phyloP scores from a whole-genome alignment of 2,888 invertebrate species.

The Temnothorax unifasciatus region DNA sequence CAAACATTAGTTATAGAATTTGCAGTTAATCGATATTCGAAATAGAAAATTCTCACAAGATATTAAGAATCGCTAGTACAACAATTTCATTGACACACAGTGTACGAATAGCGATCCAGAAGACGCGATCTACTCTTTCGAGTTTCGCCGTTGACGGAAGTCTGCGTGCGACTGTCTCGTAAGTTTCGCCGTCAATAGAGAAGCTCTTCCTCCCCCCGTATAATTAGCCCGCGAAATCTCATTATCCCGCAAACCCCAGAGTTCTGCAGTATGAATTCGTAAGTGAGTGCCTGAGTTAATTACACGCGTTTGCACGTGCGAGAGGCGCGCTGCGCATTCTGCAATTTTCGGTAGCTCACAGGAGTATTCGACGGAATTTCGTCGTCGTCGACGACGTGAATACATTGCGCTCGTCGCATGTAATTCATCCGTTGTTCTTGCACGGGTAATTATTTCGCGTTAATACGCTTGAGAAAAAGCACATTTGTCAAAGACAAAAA shows the following conservation, averaged over 20 bases:
- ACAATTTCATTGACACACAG: background rate
- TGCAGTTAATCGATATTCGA: background rate
- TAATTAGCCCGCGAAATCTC: slow-evolving; percentile 71
- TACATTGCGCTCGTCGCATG: slow-evolving; percentile 9
- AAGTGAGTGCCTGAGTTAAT: slow-evolving; percentile 69
- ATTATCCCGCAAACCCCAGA: slow-evolving; percentile 61
- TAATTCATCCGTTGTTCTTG: slow-evolving; percentile 48
- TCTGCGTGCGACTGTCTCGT: slow-evolving; percentile 45
- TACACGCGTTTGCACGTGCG: slow-evolving; percentile 64
- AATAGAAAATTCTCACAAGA: background rate
- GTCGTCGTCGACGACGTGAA: slow-evolving; percentile 13
- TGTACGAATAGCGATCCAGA: background rate
- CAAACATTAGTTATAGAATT: background rate
- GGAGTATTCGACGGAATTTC: slow-evolving; percentile 48
- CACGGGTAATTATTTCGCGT: slow-evolving; percentile 30
- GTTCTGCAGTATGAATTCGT: slow-evolving; percentile 67
- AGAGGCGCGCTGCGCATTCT: slow-evolving; percentile 46
- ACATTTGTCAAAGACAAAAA: background rate
- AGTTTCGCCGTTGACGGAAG: slow-evolving; percentile 35
- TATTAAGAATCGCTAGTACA: background rate
- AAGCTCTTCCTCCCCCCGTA: slow-evolving; percentile 51
- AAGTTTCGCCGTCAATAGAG: slow-evolving; percentile 45
- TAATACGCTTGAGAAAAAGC: background rate
- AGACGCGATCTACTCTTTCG: slow-evolving; percentile 29
- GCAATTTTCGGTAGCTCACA: slow-evolving; percentile 63